phyloP scores from a whole-genome alignment of 2,113 vertebrate genomes.

The Gymnocephalus cernua region DNA sequence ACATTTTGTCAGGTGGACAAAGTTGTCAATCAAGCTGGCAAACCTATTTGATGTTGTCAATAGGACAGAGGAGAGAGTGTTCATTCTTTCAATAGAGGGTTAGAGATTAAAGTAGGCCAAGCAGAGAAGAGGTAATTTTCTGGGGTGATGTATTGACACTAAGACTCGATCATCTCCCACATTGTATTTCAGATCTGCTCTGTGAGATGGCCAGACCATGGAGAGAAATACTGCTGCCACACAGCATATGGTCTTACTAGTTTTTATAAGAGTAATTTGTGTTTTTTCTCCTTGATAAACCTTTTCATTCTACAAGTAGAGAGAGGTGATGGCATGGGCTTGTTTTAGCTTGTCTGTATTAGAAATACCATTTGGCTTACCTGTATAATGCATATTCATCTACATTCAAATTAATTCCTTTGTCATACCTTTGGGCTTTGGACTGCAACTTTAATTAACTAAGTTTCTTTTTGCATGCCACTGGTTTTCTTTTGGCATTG shows the following conservation, averaged over 20 bases:
- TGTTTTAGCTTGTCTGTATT: neutral
- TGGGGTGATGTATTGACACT: slow-evolving; percentile 83
- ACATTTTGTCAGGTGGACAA: slow-evolving; percentile 86
- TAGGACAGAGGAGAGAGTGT: slow-evolving; percentile 80
- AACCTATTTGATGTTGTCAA: slow-evolving; percentile 86
- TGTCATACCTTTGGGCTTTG: slow-evolving; percentile 36
- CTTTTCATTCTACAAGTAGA: neutral
- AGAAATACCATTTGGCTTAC: neutral
- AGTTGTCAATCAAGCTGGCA: slow-evolving; percentile 87
- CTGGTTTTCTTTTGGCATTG: slow-evolving; percentile 19
- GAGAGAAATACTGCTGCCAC: slow-evolving; percentile 40
- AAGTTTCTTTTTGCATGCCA: neutral
- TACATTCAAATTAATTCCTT: slow-evolving; percentile 28
- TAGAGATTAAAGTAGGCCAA: slow-evolving; percentile 86
- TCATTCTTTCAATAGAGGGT: slow-evolving; percentile 81
- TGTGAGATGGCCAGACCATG: slow-evolving; percentile 39
- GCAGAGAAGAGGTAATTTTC: slow-evolving; percentile 84
- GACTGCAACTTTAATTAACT: slow-evolving; percentile 42
- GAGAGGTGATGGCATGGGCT: neutral
- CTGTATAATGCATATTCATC: slow-evolving; percentile 18
- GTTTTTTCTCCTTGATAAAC: slow-evolving; percentile 31
- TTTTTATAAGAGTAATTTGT: slow-evolving; percentile 14
- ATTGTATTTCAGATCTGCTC: slow-evolving; percentile 75
- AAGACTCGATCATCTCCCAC: slow-evolving; percentile 79
- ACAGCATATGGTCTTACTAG: neutral